phyloP scores from a whole-genome alignment of 2,113 vertebrate species.

The Zosterops hypoxanthus region DNA sequence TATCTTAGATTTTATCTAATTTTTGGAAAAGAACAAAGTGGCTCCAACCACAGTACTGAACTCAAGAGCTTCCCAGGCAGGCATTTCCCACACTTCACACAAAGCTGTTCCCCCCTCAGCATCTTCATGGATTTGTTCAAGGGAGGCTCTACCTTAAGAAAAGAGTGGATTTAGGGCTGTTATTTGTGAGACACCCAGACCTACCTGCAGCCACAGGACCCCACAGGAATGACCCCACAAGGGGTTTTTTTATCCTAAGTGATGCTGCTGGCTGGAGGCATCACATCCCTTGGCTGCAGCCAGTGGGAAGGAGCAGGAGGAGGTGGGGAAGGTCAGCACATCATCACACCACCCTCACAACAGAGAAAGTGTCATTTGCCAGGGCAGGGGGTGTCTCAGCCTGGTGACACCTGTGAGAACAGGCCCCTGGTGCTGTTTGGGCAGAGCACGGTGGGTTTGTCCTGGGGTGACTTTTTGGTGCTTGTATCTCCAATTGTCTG shows the following conservation, averaged over 20 bases:
- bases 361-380: not conserved
- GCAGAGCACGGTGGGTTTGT: not conserved
- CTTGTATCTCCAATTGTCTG: no score
- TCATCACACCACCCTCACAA: not conserved
- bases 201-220: not conserved
- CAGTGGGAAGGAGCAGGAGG: not conserved
- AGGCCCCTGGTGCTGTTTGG: not conserved
- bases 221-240: accelerated
- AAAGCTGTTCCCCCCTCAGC: not conserved
- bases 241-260: accelerated
- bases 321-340: not conserved
- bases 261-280: not conserved
- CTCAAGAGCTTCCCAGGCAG: not conserved
- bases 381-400: not conserved
- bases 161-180: not conserved
- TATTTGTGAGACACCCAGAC: not conserved
- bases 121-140: not conserved
- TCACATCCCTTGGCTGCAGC: not conserved
- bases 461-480: not conserved
- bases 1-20: not conserved
- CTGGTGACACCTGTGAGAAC: accelerated
- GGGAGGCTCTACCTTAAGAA: not conserved
- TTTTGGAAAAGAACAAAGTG: not conserved
- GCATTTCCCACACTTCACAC: accelerated
- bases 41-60: not conserved